phyloP scores from a whole-genome alignment of 2,888 invertebrate species.

The Dolichopus griseipennis region DNA sequence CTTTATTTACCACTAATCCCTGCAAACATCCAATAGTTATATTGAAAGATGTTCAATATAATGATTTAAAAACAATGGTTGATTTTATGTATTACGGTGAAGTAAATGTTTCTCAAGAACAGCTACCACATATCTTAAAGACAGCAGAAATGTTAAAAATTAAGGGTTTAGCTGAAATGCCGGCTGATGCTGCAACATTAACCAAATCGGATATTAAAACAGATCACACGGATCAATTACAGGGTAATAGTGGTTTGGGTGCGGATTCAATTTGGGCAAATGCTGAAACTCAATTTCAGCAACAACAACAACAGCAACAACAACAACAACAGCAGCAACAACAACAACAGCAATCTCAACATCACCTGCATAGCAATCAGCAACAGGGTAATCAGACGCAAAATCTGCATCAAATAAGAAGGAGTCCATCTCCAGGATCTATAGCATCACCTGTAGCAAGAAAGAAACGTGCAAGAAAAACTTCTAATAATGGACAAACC shows the following conservation, averaged over 20 bases:
- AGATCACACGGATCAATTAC: constrained; percentile 45
- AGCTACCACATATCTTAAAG: constrained; percentile 67
- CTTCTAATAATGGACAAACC: constrained; percentile 50
- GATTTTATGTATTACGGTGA: constrained; percentile 91
- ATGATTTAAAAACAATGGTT: constrained; percentile 77
- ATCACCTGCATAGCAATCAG: constrained; percentile 54
- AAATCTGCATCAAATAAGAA: constrained; percentile 52
- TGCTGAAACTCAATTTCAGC: constrained; percentile 48
- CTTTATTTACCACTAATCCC: constrained; percentile 74
- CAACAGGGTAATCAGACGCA: constrained; percentile 52
- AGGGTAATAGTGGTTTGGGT: constrained; percentile 32
- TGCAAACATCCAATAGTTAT: constrained; percentile 86
- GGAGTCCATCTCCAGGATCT: constrained; percentile 46
- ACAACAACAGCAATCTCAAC: constrained; percentile 49
- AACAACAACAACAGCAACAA: constrained; percentile 49
- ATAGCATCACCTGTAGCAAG: constrained; percentile 59
- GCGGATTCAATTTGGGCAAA: constrained; percentile 50
- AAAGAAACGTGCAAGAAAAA: constrained; percentile 53
- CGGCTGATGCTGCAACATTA: constrained; percentile 63
- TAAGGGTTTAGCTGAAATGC: constrained; percentile 81
- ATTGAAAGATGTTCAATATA: constrained; percentile 77
- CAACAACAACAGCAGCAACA: constrained; percentile 43
- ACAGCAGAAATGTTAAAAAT: constrained; percentile 82
- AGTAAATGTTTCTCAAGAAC: constrained; percentile 84
- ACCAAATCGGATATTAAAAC: constrained; percentile 60